Conservation (phyloP, 2,888 invertebrate genomes). For the Hemicrepidius hirtus region DNA sequence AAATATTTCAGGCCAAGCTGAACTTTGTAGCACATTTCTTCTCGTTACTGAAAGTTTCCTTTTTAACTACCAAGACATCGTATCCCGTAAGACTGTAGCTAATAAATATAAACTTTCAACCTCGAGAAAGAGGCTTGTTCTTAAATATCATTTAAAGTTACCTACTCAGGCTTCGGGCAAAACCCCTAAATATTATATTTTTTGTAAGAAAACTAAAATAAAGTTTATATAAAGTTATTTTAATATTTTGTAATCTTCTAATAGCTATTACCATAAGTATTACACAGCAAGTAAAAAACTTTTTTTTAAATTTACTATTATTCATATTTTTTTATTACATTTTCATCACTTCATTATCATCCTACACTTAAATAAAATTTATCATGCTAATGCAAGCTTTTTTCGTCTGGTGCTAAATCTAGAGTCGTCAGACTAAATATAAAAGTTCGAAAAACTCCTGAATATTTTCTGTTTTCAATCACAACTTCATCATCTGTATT, state of each 20-base stretch:
- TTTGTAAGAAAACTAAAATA: too few species aligned
- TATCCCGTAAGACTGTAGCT: conserved; percentile 25
- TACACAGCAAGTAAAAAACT: too few species aligned
- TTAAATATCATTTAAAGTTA: conserved; percentile 24
- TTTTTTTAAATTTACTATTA: too few species aligned
- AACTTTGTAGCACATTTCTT: conserved; percentile 24
- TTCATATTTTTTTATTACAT: background rate
- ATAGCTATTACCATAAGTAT: too few species aligned
- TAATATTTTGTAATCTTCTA: too few species aligned
- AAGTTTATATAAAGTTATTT: too few species aligned
- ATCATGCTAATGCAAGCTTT: background rate
- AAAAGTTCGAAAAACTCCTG: conserved; percentile 9
- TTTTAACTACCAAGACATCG: conserved; percentile 24
- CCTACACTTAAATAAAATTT: background rate
- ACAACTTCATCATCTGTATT: conserved; percentile 22
- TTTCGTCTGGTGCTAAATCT: conserved; percentile 1
- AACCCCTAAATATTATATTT: background rate
- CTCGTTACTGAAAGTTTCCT: conserved; percentile 27
- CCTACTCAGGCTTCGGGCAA: background rate
- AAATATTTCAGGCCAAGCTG: conserved; percentile 18
- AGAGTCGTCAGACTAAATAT: background rate
- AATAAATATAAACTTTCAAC: conserved; percentile 32
- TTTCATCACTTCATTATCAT: background rate
- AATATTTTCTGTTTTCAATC: conserved; percentile 19
- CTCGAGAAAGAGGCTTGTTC: background rate